phyloP scores from a whole-genome alignment of 2,888 invertebrate genomes.

The Pseudococcus longispinus region DNA sequence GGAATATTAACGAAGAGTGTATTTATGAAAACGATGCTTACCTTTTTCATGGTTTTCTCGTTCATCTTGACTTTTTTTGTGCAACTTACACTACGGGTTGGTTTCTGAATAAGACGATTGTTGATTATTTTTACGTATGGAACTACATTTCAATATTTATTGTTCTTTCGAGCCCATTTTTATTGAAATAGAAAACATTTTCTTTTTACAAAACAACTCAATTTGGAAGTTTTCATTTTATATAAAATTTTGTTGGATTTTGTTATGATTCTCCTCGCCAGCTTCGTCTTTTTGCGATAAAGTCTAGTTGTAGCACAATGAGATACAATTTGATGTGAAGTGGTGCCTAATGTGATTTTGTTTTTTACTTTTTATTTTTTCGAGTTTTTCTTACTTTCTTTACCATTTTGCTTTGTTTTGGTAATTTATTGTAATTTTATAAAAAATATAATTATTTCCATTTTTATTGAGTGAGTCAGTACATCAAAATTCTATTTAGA shows the following conservation, averaged over 20 bases:
- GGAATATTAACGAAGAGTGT: not conserved
- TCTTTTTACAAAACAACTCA: not conserved
- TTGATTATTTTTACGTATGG: not conserved
- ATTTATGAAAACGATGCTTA: not conserved
- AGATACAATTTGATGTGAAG: no score
- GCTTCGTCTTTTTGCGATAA: no score
- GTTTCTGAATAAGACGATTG: not conserved
- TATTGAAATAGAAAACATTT: no score
- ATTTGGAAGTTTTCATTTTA: not conserved
- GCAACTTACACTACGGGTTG: not conserved
- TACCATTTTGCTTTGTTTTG: no score
- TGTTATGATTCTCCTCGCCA: not conserved
- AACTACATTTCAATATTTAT: not conserved
- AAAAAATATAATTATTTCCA: no score
- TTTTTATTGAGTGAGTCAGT: no score
- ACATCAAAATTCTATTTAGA: no score
- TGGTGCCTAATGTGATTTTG: no score
- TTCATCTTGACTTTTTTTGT: not conserved
- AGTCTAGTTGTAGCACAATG: no score
- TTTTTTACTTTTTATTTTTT: no score
- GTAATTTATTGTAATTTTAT: no score
- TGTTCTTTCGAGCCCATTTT: not conserved
- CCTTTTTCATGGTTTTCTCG: constrained; percentile 51
- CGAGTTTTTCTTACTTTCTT: no score
- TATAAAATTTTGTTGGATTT: not conserved